Conservation (phyloP, 2,113 vertebrate genomes). For the Spilogale gracilis region DNA sequence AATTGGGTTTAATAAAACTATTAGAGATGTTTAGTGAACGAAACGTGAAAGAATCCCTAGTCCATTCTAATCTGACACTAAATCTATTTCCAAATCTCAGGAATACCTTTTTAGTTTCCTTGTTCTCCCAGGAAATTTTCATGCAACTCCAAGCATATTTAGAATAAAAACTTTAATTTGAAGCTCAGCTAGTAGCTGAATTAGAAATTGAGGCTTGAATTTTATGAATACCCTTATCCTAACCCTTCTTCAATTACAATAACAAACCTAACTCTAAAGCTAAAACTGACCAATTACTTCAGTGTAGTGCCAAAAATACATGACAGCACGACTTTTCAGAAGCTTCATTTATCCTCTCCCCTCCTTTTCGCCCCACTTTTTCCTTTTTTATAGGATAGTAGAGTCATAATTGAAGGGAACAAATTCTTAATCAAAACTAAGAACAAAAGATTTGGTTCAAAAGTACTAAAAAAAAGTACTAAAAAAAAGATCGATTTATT, state of each 20-base stretch:
- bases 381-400: not conserved
- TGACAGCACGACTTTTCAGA: not conserved
- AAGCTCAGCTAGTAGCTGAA: not conserved
- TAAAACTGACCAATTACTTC: not conserved
- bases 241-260: not conserved
- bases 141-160: not conserved
- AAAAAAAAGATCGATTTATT: not conserved
- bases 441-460: not conserved
- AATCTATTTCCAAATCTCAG: not conserved
- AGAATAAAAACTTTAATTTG: not conserved
- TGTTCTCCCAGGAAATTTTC: not conserved
- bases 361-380: not conserved
- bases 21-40: not conserved
- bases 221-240: not conserved
- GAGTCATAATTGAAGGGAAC: not conserved
- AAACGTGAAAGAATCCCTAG: not conserved
- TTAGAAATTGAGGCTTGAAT: not conserved
- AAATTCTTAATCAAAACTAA: not conserved
- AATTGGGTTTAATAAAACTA: not conserved
- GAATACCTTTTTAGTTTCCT: not conserved
- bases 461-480: not conserved
- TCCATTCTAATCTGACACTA: not conserved
- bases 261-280: not conserved
- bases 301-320: not conserved
- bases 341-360: not conserved